These are phyloP conservation scores for Chlorops oryzae DNA, from an alignment of 1,140 invertebrate genomes.

Conservation along the genomic window DNA sequence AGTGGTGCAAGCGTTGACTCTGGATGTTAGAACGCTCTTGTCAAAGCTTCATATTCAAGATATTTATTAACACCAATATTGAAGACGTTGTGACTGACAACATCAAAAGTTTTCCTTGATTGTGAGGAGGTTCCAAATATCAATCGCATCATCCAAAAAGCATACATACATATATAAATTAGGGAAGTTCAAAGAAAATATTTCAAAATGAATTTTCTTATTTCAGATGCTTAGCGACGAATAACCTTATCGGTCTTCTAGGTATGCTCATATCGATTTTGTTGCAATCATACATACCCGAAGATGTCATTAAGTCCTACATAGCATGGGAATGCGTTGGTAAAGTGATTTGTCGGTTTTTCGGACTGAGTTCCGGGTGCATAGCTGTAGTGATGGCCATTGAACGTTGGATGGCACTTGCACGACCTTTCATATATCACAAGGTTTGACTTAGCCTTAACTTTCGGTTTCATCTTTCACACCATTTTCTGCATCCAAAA, in stretches of 20 bases:
- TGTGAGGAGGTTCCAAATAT: too few species aligned
- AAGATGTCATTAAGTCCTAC: conserved; percentile 33
- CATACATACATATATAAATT: background rate
- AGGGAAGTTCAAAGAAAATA: background rate
- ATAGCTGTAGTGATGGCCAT: conserved; percentile 81
- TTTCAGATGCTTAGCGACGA: conserved; percentile 61
- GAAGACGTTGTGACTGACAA: too few species aligned
- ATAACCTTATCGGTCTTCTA: conserved; percentile 70
- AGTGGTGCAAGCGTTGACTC: too few species aligned
- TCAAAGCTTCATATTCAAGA: too few species aligned
- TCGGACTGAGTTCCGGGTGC: conserved; percentile 78
- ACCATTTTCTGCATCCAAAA: background rate
- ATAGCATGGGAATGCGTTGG: conserved; percentile 58
- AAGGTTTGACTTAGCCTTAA: conserved; percentile 55
- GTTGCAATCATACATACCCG: conserved; percentile 45
- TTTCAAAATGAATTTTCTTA: background rate
- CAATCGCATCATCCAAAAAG: too few species aligned
- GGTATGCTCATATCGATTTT: conserved; percentile 57
- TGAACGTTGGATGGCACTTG: conserved; percentile 77
- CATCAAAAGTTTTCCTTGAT: too few species aligned
- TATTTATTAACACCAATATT: too few species aligned
- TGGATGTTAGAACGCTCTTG: too few species aligned
- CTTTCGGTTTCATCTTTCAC: background rate
- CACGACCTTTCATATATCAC: conserved; percentile 81
- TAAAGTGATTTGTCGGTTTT: conserved; percentile 68